Percentiles rank a stretch among this genome's conserved stretches.
Conservation (phyloP, 2,113 vertebrate species). For the Toxostoma redivivum region DNA sequence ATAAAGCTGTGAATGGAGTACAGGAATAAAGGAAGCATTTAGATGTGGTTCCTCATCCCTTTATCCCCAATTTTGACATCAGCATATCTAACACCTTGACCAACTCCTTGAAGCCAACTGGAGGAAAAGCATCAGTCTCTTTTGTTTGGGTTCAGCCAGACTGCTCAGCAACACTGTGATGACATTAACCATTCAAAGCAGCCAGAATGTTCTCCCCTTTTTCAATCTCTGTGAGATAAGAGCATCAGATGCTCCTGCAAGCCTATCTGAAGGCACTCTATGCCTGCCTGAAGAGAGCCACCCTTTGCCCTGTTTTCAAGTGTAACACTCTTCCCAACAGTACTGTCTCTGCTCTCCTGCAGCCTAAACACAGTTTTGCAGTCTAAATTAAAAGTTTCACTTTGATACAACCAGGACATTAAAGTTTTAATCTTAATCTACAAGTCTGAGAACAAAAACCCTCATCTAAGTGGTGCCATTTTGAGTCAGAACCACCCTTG, state of each 20-base stretch:
- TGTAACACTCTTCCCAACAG: background rate
- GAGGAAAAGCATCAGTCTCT: background rate
- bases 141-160: slow-evolving; percentile 26
- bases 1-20: background rate
- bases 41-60: background rate
- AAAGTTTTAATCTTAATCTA: background rate
- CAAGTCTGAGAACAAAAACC: background rate
- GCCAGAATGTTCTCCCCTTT: background rate
- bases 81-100: background rate
- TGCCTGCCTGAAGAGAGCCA: background rate
- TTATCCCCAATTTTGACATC: accelerated
- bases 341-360: background rate
- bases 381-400: background rate
- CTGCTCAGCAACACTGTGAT: background rate
- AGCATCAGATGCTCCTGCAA: background rate
- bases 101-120: background rate
- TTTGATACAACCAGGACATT: background rate
- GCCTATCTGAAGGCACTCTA: background rate
- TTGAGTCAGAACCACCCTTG: background rate
- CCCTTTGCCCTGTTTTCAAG: background rate
- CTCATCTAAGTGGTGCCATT: background rate
- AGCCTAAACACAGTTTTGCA: slow-evolving; percentile 11
- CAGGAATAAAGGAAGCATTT: background rate
- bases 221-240: background rate
- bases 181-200: background rate